These are phyloP conservation scores for honey bee (Apis mellifera) DNA, from an alignment of 1,140 invertebrate genomes.

Conservation along the genomic window Amel_HAv3.1 CM009932.2:11709001-11709500, in stretches of 20 bases:
- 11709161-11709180: conserved; percentile 73
- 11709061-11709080: not conserved
- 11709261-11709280: conserved; percentile 42
- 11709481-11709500: not conserved
- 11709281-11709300: conserved; percentile 43
- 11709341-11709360: conserved; percentile 16
- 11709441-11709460: no score
- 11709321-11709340: no score
- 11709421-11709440: no score
- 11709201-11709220: conserved; percentile 64
- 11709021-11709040: conserved; percentile 10
- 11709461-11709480: not conserved
- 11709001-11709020: not conserved
- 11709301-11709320: conserved; percentile 14
- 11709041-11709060: conserved; percentile 3
- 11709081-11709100: conserved; percentile 22
- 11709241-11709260: conserved; percentile 1
- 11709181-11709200: conserved; percentile 54
- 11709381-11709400: not conserved
- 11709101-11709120: conserved; percentile 14
- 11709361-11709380: not conserved
- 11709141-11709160: conserved; percentile 72
- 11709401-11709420: no score
- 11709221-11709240: conserved; percentile 55
- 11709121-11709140: conserved; percentile 23